These are phyloP conservation scores for Palythoa heliodiscus DNA, from an alignment of 92 coral and sea anemone genomes.

Conservation along the genomic window DNA sequence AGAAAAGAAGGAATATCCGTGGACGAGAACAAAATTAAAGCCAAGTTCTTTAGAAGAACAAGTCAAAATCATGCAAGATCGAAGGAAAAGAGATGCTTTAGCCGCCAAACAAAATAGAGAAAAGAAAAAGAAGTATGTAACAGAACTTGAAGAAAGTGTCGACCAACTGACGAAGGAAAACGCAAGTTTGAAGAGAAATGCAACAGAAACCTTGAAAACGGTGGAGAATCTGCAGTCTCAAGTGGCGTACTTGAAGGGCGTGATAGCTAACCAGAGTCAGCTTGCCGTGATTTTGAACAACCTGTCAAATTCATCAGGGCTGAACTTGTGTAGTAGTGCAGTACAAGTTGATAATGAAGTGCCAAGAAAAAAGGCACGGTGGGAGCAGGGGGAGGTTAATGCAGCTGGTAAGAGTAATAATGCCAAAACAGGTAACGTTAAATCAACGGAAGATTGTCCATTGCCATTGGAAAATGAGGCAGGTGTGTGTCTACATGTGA, in stretches of 20 bases:
- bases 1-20: background rate
- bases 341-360: conserved; percentile 43
- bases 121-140: conserved; percentile 67
- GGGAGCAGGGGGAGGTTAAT: conserved; percentile 23
- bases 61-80: conserved; percentile 11
- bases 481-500: conserved; percentile 91
- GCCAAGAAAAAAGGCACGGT: conserved; percentile 43
- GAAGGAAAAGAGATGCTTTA: conserved; percentile 53
- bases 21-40: conserved; percentile 3
- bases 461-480: conserved; percentile 35
- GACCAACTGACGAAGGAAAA: conserved; percentile 55
- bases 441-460: conserved; percentile 37
- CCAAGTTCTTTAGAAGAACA: conserved; percentile 21
- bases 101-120: conserved; percentile 64
- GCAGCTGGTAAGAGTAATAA: conserved; percentile 14
- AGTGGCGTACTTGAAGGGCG: conserved; percentile 77
- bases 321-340: conserved; percentile 58
- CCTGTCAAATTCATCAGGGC: conserved; percentile 65
- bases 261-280: conserved; percentile 80
- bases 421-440: conserved; percentile 18
- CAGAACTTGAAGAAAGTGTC: conserved; percentile 62
- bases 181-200: conserved; percentile 50
- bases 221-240: conserved; percentile 60
- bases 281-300: conserved; percentile 71
- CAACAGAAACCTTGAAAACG: conserved; percentile 35